Evolutionary conservation across 2,888 invertebrate species (phyloP), one percentile per base, ranked within the genome.

Genomic region (Cynaeus angustus): DNA sequence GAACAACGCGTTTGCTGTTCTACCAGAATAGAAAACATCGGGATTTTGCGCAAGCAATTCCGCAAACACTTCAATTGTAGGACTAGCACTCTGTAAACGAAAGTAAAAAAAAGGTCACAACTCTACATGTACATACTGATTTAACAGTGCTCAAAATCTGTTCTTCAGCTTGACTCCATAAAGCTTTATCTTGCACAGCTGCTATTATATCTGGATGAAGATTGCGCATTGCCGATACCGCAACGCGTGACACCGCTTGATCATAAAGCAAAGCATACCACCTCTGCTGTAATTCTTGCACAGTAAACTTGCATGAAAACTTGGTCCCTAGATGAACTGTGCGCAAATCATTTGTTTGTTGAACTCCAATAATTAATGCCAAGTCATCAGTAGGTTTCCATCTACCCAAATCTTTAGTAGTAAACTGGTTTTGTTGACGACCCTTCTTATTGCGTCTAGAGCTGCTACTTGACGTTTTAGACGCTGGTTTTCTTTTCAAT

Each of bases 371-470:
- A 71, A 99, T 95, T 0, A 99, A 87, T 0, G 96, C 94, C 26
- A 99, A 87, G 87, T 99, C 99, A 87, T 99, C 99, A 14, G 95
- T 94, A 0, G 98, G 97, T 82, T 98, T 98, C 99, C 99, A 99
- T 62, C 97, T 89, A 0, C 98, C 98, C 48, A 95, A 87, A 85
- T 95, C 95, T 86, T 95, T 93, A 1, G 93, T 92, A 3, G 93
- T 90, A 74, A 92, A 85, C 59, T 91, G 91, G 81, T 90, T 91
- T 6, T 91, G 86, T 72, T 91, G 91, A 50, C 90, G 89, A 75
- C 90, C 90, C 72, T 90, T 90, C 58, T 88, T 88, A 48, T 86
- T 86, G 48, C 88, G 86, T 3, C 85, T 85, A 7, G 84, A 75
- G 16, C 84, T 74, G 58, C 85, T 85, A 7, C 78, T 72, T 0